Conservation (phyloP, 1,140 invertebrate species). For the Acromyrmex heyeri region DNA sequence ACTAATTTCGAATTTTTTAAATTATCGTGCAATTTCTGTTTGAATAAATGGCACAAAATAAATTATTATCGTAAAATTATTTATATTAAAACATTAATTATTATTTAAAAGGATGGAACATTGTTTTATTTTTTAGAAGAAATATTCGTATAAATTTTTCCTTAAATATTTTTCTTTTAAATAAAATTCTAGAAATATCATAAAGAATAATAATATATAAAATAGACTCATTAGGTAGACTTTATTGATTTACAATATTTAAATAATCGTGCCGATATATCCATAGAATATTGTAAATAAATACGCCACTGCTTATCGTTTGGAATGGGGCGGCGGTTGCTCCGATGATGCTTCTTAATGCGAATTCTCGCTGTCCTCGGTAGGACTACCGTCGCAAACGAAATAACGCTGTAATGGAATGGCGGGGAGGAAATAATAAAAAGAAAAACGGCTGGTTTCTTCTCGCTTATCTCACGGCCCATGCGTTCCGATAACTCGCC, state of each 20-base stretch:
- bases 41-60: neutral
- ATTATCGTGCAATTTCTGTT: neutral
- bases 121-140: neutral
- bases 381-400: constrained; percentile 50
- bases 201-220: neutral
- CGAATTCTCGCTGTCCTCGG: constrained; percentile 57
- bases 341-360: constrained; percentile 47
- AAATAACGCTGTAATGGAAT: constrained; percentile 67
- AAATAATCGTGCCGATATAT: neutral
- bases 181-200: neutral
- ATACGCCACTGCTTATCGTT: constrained; percentile 42
- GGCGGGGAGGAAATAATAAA: constrained; percentile 52
- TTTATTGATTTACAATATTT: neutral
- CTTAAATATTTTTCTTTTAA: neutral
- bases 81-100: neutral
- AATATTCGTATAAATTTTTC: neutral
- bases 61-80: neutral
- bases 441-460: constrained; percentile 51
- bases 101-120: neutral
- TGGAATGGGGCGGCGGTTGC: neutral
- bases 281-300: constrained; percentile 23
- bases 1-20: constrained; percentile 12
- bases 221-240: neutral
- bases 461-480: constrained; percentile 50
- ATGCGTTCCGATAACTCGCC: constrained; percentile 51